Evolutionary conservation across 2,797 vertebrate species (phyloP).

Genomic region (Poeciliopsis infans): DNA sequence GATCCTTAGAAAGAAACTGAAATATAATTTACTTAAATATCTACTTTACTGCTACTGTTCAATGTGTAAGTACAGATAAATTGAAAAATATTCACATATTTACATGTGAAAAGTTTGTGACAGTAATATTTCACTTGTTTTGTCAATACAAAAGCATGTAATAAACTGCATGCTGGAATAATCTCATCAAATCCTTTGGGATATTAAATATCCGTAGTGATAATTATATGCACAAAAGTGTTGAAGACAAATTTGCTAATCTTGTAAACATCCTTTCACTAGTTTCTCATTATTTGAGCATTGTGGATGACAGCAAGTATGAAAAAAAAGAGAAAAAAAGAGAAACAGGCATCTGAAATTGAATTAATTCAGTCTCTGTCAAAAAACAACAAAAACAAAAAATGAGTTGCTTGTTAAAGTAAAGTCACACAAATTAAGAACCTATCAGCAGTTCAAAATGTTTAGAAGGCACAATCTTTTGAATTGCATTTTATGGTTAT

Average conservation of each 20-base stretch:
- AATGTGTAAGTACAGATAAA: neutral
- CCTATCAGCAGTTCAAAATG: constrained; percentile 38
- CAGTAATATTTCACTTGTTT: neutral
- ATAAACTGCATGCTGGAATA: constrained; percentile 29
- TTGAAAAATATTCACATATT: neutral
- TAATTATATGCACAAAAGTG: constrained; percentile 50
- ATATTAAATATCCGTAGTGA: constrained; percentile 42
- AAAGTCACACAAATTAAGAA: constrained; percentile 40
- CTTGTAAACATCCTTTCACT: constrained; percentile 73
- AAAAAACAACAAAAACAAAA: neutral
- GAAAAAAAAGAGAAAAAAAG: constrained; percentile 11
- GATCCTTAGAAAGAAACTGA: too few species aligned
- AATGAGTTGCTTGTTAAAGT: constrained; percentile 28
- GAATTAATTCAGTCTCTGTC: constrained; percentile 19
- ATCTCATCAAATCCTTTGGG: constrained; percentile 49
- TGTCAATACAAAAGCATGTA: constrained; percentile 5
- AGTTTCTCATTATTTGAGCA: constrained; percentile 73
- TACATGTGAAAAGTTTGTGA: neutral
- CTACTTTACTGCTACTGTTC: neutral
- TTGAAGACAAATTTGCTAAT: constrained; percentile 66
- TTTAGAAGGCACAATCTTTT: constrained; percentile 13
- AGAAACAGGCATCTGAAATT: constrained; percentile 23
- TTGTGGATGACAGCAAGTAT: constrained; percentile 50
- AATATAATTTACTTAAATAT: too few species aligned
- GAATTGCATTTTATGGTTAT: constrained; percentile 33